Base-by-base conservation (phyloP, 2,888 invertebrate genomes). In the Girardia tigrina region DNA sequence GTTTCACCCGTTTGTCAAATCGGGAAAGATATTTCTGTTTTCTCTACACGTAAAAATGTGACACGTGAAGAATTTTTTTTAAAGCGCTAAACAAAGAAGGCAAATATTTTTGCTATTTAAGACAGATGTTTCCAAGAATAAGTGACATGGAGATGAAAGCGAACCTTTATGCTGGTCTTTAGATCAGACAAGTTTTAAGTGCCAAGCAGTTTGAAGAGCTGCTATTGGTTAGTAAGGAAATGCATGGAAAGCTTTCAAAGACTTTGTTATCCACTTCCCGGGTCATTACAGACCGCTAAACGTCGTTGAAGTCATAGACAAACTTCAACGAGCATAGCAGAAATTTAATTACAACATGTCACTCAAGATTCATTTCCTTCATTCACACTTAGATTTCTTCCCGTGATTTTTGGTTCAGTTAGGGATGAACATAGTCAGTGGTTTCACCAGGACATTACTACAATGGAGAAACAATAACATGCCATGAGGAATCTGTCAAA, bases 281-380 rank as follows among this genome's bases (percentile, higher is more conserved):
- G 72, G 72, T 20, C 26, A 72, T 72, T n/a, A 26, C n/a, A 72
- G 27, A 27, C 8, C 72, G n/a, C 26, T 16, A 28, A 27, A 72
- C n/a, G 20, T 28, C 29, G 12, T 12, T 16, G 12, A 72, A 26
- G 6, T 72, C n/a, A 29, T 72, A n/a, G 8, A 28, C 26, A 26
- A 26, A 28, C 36, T 72, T 12, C 26, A 28, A 26, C 20, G 27
- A 29, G 28, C 26, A 23, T 72, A 72, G 28, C 72, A 72, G n/a
- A 28, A 72, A 28, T 20, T 72, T 8, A n/a, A 29, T 72, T 72
- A 29, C 72, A 72, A 28, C 12, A 72, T 72, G 72, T 72, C 28
- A 20, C n/a, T 27, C 14, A 72, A 72, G 28, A 28, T 72, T 8
- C 26, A 72, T 29, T 26, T 72, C 28, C 72, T 72, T 20, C 26